A percentile compares a stretch with the other conserved stretches of the same genome.
Evolutionary conservation across 2,888 invertebrate species (phyloP).

Genomic region (Chironomus tentans): DNA sequence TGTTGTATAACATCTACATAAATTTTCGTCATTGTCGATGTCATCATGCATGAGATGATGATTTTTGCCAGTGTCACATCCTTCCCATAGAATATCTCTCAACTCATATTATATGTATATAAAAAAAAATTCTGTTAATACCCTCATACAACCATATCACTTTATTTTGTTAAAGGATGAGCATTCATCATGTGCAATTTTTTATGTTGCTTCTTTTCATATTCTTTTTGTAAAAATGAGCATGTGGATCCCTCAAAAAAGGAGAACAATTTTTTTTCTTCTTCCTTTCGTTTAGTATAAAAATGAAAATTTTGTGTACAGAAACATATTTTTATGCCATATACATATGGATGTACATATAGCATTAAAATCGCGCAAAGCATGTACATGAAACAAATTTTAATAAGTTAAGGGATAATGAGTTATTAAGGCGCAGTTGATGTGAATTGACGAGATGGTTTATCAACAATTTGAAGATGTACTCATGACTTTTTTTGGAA

Average conservation of each 20-base stretch:
- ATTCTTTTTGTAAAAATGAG: too few species aligned
- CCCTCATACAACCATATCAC: background rate
- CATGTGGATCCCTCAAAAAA: background rate
- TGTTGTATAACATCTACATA: background rate
- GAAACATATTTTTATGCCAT: too few species aligned
- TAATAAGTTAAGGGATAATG: too few species aligned
- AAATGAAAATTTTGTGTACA: too few species aligned
- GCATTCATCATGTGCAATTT: constrained; percentile 16
- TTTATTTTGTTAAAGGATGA: constrained; percentile 6
- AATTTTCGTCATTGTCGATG: background rate
- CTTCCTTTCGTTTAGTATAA: background rate
- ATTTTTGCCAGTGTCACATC: background rate
- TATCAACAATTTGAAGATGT: too few species aligned
- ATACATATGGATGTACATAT: background rate
- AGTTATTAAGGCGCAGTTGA: too few species aligned
- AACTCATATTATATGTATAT: background rate
- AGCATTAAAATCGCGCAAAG: background rate
- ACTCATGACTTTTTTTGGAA: too few species aligned
- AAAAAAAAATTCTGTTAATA: background rate
- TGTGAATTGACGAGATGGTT: too few species aligned
- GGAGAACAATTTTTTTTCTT: background rate
- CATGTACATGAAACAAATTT: background rate
- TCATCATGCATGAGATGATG: background rate
- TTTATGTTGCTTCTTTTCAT: background rate
- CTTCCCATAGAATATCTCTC: background rate